These are phyloP conservation scores for Eristalinus sepulchralis DNA, from an alignment of 2,888 invertebrate genomes.

Conservation along the genomic window DNA sequence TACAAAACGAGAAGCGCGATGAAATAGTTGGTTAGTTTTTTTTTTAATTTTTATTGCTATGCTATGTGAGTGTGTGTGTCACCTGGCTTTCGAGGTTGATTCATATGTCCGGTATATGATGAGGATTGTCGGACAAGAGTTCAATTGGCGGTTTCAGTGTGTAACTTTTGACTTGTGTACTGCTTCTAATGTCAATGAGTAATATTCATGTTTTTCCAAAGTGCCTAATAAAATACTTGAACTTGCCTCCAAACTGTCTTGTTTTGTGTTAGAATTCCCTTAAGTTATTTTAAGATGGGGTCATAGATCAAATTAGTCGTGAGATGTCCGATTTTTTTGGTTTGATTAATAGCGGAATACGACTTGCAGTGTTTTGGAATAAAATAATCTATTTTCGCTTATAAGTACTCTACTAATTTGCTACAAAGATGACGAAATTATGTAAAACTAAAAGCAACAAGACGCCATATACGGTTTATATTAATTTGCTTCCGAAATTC, in stretches of 20 bases:
- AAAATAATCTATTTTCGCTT: no score
- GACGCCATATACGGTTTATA: no score
- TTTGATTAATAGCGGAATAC: neutral
- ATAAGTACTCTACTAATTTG: no score
- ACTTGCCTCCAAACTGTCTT: neutral
- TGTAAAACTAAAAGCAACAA: no score
- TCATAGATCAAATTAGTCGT: neutral
- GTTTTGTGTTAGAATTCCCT: neutral
- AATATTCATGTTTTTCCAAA: neutral
- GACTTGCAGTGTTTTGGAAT: no score
- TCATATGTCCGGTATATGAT: conserved; percentile 19
- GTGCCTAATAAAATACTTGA: neutral
- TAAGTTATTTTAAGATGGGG: neutral
- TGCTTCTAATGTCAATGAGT: neutral
- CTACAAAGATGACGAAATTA: no score
- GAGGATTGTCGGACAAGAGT: neutral
- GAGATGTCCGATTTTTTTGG: neutral
- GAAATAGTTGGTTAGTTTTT: conserved; percentile 30
- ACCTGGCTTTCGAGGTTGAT: conserved; percentile 41
- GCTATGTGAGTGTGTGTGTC: conserved; percentile 3
- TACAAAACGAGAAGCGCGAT: neutral
- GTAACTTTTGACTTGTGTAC: neutral
- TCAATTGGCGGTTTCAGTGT: neutral
- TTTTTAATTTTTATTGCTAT: conserved; percentile 10
- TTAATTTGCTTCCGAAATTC: no score